Evolutionary conservation across 1,140 invertebrate species (phyloP).

Genomic region (Danaus plexippus): DNA sequence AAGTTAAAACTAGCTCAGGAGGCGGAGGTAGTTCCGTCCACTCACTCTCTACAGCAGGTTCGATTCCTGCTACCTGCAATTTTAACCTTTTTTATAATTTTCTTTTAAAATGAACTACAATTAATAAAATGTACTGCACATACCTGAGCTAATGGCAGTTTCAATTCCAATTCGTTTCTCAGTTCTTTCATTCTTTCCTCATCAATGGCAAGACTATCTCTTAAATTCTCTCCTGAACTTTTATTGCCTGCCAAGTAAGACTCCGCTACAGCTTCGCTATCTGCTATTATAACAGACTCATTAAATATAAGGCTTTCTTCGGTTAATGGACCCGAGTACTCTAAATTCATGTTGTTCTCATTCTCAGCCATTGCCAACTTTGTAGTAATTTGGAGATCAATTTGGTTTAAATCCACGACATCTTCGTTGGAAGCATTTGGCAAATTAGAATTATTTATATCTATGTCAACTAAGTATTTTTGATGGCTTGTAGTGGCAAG

Average conservation of each 20-base stretch:
- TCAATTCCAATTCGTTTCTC: slow-evolving; percentile 79
- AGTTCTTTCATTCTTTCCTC: slow-evolving; percentile 80
- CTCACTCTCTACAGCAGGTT: slow-evolving; percentile 29
- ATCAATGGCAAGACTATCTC: slow-evolving; percentile 75
- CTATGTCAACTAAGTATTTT: slow-evolving; percentile 53
- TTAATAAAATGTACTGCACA: slow-evolving; percentile 13
- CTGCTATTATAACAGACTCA: slow-evolving; percentile 27
- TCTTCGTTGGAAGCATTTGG: slow-evolving; percentile 23
- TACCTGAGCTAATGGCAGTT: slow-evolving; percentile 79
- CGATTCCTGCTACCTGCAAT: slow-evolving; percentile 48
- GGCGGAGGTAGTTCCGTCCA: slow-evolving; percentile 46
- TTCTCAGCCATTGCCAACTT: slow-evolving; percentile 69
- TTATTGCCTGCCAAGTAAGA: slow-evolving; percentile 52
- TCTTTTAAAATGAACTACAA: background rate
- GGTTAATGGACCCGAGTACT: slow-evolving; percentile 56
- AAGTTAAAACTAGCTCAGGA: slow-evolving; percentile 50
- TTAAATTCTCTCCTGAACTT: slow-evolving; percentile 54
- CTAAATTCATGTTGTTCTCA: slow-evolving; percentile 69
- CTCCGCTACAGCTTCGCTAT: slow-evolving; percentile 40
- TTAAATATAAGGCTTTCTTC: slow-evolving; percentile 39
- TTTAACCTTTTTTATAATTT: background rate
- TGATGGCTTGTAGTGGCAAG: slow-evolving; percentile 48
- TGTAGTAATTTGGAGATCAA: slow-evolving; percentile 57
- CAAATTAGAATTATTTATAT: slow-evolving; percentile 29
- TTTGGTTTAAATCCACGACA: slow-evolving; percentile 52